phyloP scores from a whole-genome alignment of 2,888 invertebrate species.

The Thecophora atra region DNA sequence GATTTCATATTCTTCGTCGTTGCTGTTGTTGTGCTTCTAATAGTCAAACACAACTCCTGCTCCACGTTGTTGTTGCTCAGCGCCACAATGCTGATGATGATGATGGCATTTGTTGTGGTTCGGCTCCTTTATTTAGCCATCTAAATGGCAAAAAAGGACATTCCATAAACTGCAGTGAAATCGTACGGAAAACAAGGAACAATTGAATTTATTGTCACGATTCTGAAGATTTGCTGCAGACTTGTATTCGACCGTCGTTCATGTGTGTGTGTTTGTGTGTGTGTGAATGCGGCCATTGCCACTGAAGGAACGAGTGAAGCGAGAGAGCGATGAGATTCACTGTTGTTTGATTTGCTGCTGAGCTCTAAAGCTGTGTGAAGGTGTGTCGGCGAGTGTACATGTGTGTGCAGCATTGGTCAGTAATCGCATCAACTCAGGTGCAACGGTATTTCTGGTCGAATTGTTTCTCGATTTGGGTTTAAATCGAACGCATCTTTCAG shows the following conservation, averaged over 20 bases:
- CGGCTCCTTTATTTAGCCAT: constrained; percentile 16
- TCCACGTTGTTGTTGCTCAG: not conserved
- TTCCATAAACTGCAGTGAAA: constrained; percentile 30
- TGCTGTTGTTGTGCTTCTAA: constrained; percentile 8
- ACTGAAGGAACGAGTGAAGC: too few relatives aligned
- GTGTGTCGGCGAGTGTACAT: not conserved
- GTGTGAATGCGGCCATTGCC: not conserved
- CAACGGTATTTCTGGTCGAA: constrained; percentile 21
- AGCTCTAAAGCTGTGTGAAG: too few relatives aligned
- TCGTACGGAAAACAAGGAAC: constrained; percentile 32
- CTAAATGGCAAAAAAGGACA: constrained; percentile 19
- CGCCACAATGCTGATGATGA: too few relatives aligned
- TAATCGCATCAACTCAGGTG: not conserved
- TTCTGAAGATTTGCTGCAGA: not conserved
- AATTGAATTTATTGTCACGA: constrained; percentile 30
- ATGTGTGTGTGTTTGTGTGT: not conserved
- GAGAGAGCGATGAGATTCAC: too few relatives aligned
- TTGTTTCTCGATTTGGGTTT: constrained; percentile 30
- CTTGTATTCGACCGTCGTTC: too few relatives aligned
- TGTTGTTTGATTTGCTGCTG: too few relatives aligned
- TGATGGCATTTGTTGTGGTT: not conserved
- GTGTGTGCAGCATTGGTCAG: not conserved
- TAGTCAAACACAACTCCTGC: not conserved
- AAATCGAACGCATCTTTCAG: constrained; percentile 12
- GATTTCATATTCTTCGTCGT: not conserved